Conservation (phyloP, 2,113 vertebrate species). For the Actenoides hombroni region DNA sequence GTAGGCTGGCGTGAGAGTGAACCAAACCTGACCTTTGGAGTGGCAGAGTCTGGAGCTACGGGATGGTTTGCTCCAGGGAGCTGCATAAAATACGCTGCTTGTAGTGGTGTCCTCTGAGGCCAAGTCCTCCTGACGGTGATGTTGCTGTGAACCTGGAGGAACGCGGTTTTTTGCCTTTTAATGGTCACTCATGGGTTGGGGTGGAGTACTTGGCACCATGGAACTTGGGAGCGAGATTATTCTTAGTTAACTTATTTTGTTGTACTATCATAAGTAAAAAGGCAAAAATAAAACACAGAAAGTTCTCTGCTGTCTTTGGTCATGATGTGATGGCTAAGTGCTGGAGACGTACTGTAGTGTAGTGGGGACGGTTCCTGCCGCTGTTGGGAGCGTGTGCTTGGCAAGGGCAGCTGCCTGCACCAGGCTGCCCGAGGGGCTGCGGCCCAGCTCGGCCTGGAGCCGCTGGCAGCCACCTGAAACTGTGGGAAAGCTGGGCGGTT, state of each 20-base stretch:
- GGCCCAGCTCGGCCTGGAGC: rapidly evolving
- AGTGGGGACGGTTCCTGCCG: rapidly evolving
- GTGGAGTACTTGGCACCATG: background rate
- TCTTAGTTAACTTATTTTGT: background rate
- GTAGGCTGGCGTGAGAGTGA: background rate
- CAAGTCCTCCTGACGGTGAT: background rate
- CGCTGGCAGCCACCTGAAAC: rapidly evolving
- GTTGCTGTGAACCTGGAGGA: background rate
- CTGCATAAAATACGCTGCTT: background rate
- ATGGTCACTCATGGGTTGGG: background rate
- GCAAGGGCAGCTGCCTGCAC: rapidly evolving
- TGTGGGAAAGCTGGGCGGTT: background rate
- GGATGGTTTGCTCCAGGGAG: background rate
- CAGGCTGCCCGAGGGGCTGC: rapidly evolving
- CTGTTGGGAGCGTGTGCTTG: rapidly evolving
- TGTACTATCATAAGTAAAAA: constrained; percentile 4
- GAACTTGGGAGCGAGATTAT: background rate
- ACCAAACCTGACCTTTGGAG: rapidly evolving
- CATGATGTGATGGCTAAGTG: rapidly evolving
- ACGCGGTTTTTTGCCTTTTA: background rate
- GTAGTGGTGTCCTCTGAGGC: background rate
- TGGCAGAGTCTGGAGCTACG: background rate
- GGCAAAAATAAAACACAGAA: constrained; percentile 17
- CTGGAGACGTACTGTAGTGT: background rate
- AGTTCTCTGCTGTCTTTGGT: background rate